Evolutionary conservation across 2,797 vertebrate species (phyloP).

Genomic region (Pseudochromis fuscus): DNA sequence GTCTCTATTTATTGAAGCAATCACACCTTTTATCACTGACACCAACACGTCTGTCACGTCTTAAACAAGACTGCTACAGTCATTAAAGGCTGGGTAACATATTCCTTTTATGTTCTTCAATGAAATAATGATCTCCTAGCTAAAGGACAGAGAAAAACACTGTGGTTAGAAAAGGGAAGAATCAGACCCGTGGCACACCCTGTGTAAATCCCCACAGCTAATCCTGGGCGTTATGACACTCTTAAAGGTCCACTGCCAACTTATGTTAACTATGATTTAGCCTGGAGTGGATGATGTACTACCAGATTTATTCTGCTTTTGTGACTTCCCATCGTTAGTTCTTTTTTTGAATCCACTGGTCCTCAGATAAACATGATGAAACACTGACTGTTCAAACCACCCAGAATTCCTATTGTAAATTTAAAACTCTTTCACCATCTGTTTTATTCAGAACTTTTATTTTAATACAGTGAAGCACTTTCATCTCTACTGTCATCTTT

Average conservation of each 20-base stretch:
- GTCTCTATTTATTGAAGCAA: slow-evolving; percentile 66
- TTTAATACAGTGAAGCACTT: slow-evolving; percentile 76
- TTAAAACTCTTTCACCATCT: slow-evolving; percentile 56
- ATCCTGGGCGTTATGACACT: slow-evolving; percentile 59
- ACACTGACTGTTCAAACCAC: slow-evolving; percentile 17
- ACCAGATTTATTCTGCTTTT: slow-evolving; percentile 39
- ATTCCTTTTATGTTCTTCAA: slow-evolving; percentile 64
- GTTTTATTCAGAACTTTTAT: slow-evolving; percentile 73
- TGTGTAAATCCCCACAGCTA: slow-evolving; percentile 51
- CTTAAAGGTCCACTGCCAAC: slow-evolving; percentile 70
- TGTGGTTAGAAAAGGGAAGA: slow-evolving; percentile 32
- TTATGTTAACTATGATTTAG: slow-evolving; percentile 64
- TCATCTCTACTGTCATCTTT: slow-evolving; percentile 68
- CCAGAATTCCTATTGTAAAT: slow-evolving; percentile 46
- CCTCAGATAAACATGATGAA: slow-evolving; percentile 48
- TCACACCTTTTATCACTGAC: slow-evolving; percentile 72
- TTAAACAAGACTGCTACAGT: slow-evolving; percentile 59
- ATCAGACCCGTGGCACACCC: slow-evolving; percentile 44
- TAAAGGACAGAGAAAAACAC: slow-evolving; percentile 37
- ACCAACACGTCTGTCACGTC: slow-evolving; percentile 66
- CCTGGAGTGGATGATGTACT: slow-evolving; percentile 42
- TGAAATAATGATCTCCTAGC: slow-evolving; percentile 65
- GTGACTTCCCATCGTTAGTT: slow-evolving; percentile 12
- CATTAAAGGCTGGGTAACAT: slow-evolving; percentile 57
- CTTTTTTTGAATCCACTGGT: slow-evolving; percentile 15